Evolutionary conservation across 2,113 vertebrate genomes (phyloP).

Genomic region (Meles meles): DNA sequence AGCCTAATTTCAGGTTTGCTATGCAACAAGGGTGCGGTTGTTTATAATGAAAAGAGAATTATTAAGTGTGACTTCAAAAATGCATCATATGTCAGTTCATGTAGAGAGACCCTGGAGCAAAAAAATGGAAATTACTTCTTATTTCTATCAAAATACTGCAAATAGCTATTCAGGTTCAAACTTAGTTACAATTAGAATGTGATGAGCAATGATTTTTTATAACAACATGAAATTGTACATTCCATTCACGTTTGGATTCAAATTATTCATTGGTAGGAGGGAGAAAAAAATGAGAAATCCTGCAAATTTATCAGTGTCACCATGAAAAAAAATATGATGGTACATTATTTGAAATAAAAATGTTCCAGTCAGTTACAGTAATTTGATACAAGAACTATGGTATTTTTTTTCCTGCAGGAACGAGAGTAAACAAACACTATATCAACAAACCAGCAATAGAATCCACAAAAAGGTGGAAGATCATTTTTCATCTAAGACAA

Average conservation of each 20-base stretch:
- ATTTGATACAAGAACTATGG: slow-evolving; percentile 84
- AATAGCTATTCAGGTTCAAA: slow-evolving; percentile 81
- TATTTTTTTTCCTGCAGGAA: slow-evolving; percentile 79
- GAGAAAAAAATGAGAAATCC: slow-evolving; percentile 68
- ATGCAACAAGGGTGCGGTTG: slow-evolving; percentile 84
- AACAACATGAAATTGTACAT: slow-evolving; percentile 60
- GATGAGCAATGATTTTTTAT: slow-evolving; percentile 74
- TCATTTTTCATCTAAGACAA: slow-evolving; percentile 84
- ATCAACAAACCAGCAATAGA: slow-evolving; percentile 80
- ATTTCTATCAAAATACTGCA: slow-evolving; percentile 83
- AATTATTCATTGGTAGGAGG: slow-evolving; percentile 69
- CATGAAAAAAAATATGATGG: slow-evolving; percentile 70
- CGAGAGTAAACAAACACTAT: slow-evolving; percentile 81
- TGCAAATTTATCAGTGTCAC: slow-evolving; percentile 74
- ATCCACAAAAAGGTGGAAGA: slow-evolving; percentile 74
- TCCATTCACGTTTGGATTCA: slow-evolving; percentile 54
- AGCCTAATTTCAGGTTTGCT: slow-evolving; percentile 83
- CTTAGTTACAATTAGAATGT: slow-evolving; percentile 79
- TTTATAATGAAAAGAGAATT: slow-evolving; percentile 88
- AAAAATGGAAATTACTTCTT: slow-evolving; percentile 80
- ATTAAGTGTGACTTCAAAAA: slow-evolving; percentile 89
- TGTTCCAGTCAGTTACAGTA: slow-evolving; percentile 80
- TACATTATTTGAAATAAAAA: slow-evolving; percentile 82
- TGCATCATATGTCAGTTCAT: slow-evolving; percentile 84
- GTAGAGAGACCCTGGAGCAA: slow-evolving; percentile 85